A percentile compares a stretch with the other conserved stretches of the same genome.
phyloP scores from a whole-genome alignment of 1,140 invertebrate genomes.

The Drosophila parabipectinata region DNA sequence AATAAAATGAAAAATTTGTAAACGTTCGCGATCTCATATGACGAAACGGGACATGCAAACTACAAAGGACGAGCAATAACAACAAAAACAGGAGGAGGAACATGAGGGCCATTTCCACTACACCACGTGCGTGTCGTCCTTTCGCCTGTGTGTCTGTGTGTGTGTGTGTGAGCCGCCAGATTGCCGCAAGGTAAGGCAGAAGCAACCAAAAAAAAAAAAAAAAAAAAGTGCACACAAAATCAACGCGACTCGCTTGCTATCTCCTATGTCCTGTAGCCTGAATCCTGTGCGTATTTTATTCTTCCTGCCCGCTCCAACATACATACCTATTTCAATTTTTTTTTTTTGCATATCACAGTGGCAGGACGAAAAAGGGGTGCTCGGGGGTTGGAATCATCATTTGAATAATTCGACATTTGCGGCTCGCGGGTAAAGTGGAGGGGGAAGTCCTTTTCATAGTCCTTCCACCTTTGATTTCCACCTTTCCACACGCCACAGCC shows the following conservation, averaged over 20 bases:
- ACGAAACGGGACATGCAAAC: slow-evolving; percentile 80
- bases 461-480: slow-evolving; percentile 59
- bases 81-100: slow-evolving; percentile 41
- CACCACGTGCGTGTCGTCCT: slow-evolving; percentile 23
- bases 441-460: slow-evolving; percentile 25
- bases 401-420: slow-evolving; percentile 82
- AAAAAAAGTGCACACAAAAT: slow-evolving; percentile 77
- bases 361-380: slow-evolving; percentile 6
- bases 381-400: slow-evolving; percentile 77
- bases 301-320: slow-evolving; percentile 7
- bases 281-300: slow-evolving; percentile 53
- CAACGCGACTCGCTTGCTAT: slow-evolving; percentile 58
- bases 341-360: slow-evolving; percentile 67
- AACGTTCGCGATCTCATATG: slow-evolving; percentile 76
- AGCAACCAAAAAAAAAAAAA: neutral
- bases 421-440: slow-evolving; percentile 23
- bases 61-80: slow-evolving; percentile 69
- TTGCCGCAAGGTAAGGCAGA: slow-evolving; percentile 69
- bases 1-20: slow-evolving; percentile 80
- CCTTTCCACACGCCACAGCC: slow-evolving; percentile 71
- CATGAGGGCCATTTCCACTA: slow-evolving; percentile 64
- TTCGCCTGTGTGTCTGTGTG: slow-evolving; percentile 9
- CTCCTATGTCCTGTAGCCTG: slow-evolving; percentile 52
- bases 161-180: slow-evolving; percentile 59
- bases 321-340: slow-evolving; percentile 5